A percentile compares a stretch with the other conserved stretches of the same genome.
phyloP scores from a whole-genome alignment of 2,797 vertebrate species.

The Garrulus glandarius region DNA sequence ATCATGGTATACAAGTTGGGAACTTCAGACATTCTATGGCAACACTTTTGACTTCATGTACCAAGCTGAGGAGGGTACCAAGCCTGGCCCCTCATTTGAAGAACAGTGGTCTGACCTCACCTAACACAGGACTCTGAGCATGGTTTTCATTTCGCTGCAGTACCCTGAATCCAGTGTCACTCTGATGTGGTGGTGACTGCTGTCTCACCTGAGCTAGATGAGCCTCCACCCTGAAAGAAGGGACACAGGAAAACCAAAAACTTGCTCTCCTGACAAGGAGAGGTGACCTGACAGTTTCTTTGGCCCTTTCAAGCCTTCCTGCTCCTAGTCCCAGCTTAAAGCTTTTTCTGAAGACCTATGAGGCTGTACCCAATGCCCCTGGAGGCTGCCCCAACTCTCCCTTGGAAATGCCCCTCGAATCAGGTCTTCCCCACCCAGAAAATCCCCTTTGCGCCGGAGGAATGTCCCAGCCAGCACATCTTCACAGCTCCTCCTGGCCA shows the following conservation, averaged over 20 bases:
- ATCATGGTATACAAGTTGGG: not conserved
- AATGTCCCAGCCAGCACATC: not conserved
- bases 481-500: not conserved
- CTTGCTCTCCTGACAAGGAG: not conserved
- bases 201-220: not conserved
- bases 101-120: not conserved
- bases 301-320: not conserved
- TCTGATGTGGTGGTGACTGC: not conserved
- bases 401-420: not conserved
- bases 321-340: not conserved
- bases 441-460: not conserved
- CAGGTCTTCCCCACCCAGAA: not conserved
- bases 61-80: not conserved
- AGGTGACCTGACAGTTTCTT: not conserved
- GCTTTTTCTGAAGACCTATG: fast-evolving
- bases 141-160: not conserved
- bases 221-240: not conserved
- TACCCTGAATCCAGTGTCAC: not conserved
- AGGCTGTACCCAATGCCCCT: not conserved
- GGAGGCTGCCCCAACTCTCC: not conserved
- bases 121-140: not conserved
- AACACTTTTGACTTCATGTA: not conserved
- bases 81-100: not conserved
- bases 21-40: fast-evolving
- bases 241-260: not conserved